Percentiles rank a stretch among this genome's conserved stretches.
Conservation (phyloP, 2,888 invertebrate genomes). For the Sclerodermus sp. region DNA sequence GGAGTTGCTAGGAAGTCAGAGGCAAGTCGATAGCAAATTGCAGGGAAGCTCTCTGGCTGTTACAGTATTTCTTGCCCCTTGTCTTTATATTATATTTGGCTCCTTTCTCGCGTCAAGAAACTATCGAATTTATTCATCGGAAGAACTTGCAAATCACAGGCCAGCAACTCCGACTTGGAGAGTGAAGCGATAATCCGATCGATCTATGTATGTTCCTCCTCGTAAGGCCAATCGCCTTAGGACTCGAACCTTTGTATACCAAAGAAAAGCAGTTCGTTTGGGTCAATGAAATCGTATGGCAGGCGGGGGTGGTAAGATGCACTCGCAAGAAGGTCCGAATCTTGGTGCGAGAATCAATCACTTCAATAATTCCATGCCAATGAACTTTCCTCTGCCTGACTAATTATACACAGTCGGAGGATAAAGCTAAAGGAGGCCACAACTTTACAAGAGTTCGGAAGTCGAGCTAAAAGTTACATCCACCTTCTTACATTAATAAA, state of each 20-base stretch:
- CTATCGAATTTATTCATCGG: conserved; percentile 28
- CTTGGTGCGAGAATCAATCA: too few species aligned
- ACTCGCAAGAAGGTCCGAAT: too few species aligned
- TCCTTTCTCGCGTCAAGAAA: not conserved
- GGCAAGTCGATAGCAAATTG: conserved; percentile 41
- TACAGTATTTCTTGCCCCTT: conserved; percentile 7
- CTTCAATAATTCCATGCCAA: too few species aligned
- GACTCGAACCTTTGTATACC: conserved; percentile 10
- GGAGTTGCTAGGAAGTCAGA: conserved; percentile 41
- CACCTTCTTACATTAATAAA: conserved; percentile 6
- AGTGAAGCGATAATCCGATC: conserved; percentile 21
- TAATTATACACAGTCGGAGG: not conserved
- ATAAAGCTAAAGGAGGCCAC: not conserved
- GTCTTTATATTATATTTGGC: not conserved
- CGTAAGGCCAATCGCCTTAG: conserved; percentile 23
- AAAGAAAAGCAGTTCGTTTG: conserved; percentile 11
- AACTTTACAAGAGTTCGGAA: conserved; percentile 15
- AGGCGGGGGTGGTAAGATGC: not conserved
- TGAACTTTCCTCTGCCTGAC: too few species aligned
- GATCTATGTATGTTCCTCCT: conserved; percentile 12
- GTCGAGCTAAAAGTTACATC: not conserved
- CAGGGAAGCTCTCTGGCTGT: conserved; percentile 19
- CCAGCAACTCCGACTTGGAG: conserved; percentile 3
- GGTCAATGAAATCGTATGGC: conserved; percentile 7
- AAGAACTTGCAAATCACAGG: conserved; percentile 41